Base-by-base conservation (phyloP, 2,797 vertebrate genomes). In the Onychomys torridus region DNA sequence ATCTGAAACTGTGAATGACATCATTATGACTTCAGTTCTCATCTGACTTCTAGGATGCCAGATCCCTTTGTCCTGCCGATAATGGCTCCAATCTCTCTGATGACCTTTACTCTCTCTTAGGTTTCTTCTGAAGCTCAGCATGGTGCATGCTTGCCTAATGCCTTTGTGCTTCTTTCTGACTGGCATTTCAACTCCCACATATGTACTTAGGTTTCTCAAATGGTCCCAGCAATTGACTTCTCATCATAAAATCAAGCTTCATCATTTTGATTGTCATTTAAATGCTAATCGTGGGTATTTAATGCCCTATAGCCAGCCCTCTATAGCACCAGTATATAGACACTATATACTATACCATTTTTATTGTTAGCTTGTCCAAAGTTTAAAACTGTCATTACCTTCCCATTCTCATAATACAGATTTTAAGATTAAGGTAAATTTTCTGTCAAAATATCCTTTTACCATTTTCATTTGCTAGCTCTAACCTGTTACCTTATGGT, bases 141-240 rank as follows among this genome's bases (percentile, higher is more conserved):
- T 21, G 25, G 1, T 6, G 13, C 71, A 43, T 4, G 5, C 25
- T 52, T 10, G 12, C 5, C 43, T 21, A 5, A 29, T 0, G 1
- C 32, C 7, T 29, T 65, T 6, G 6, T 8, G 14, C 16, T 10
- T 86, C 67, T 11, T 16, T 86, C 65, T 9, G 0, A 59, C 52
- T 40, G 67, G 27, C 43, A 17, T 17, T 29, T 52, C 73, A 52
- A 16, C 0, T 12, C 19, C 57, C n/a, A 11, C 12, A 40, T 5
- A 89, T 37, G 2, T 34, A 40, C 57, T n/a, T 40, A 32, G 4
- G 17, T 49, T 79, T 40, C 40, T 59, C 37, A 37, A 61, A 73
- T 12, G n/a, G 32, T 75, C 67, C 84, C 40, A 1, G 37, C 17
- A 55, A 37, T 13, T 21, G 77, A 37, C 23, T 77, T 63, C 78